Base-by-base conservation (phyloP, 2,113 vertebrate species). In the Rhinoderma darwinii region DNA sequence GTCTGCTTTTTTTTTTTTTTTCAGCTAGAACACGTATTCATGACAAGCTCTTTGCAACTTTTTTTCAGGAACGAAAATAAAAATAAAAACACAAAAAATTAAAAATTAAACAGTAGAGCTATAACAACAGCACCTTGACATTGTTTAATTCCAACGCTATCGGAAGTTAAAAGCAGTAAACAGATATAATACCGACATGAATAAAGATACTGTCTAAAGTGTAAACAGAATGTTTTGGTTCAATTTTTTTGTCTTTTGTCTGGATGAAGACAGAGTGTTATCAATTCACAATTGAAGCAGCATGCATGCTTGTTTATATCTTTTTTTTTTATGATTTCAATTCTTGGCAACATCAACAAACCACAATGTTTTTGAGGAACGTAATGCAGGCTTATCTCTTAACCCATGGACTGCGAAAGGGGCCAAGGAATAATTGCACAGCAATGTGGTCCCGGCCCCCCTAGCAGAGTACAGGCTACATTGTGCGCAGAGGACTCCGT, bases 91-190 rank as follows among this genome's bases (percentile, higher is more conserved):
- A 92, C 88, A 91, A 89, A 89, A 88, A 78, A 43, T 22, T 39
- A 32, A 80, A 86, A 80, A 96, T 95, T 94, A 95, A 94, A 94
- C 97, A 99, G 95, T 96, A 97, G 97, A 98, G 96, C 97, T 95
- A 97, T 97, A 96, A 98, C 97, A 97, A 99, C 97, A 99, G 97
- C 98, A 99, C 98, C 98, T 98, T 98, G 96, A 98, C 97, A 98
- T 94, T 95, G 96, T 98, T 97, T 99, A 99, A 97, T 97, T 98
- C 95, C 96, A 98, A 99, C 90, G 96, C 97, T 95, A 97, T 96
- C 96, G 97, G 97, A 98, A 97, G 96, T 97, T 95, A 96, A 96
- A 98, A 97, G 97, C 97, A 97, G 96, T 96, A 97, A 98, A 99
- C 98, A 97, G 96, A 96, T 95, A 96, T 94, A 96, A 95, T 96